Percentiles rank a stretch among this genome's conserved stretches.
phyloP scores from a whole-genome alignment of 2,888 invertebrate species.

The Stenodema calcarata region DNA sequence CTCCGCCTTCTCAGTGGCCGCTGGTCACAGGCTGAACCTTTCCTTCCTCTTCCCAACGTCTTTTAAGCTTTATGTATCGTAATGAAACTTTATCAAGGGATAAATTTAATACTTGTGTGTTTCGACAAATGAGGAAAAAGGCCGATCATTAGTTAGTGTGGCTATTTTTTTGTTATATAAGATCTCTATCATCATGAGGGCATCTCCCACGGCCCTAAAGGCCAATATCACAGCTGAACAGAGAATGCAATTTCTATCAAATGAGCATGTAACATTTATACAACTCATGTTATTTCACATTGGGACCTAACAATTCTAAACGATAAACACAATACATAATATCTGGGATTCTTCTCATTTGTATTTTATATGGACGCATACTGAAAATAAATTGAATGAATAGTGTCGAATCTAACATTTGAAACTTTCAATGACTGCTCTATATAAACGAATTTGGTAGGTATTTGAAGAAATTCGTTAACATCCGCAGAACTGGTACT shows the following conservation, averaged over 20 bases:
- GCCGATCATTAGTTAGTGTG: neutral
- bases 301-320: too few species aligned
- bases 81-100: neutral
- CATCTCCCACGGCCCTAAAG: neutral
- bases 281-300: too few species aligned
- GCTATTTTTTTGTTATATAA: neutral
- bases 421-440: too few species aligned
- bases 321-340: too few species aligned
- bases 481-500: too few species aligned
- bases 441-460: too few species aligned
- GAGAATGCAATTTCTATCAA: neutral
- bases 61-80: neutral
- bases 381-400: too few species aligned
- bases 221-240: neutral
- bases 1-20: constrained; percentile 31
- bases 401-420: too few species aligned
- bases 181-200: neutral
- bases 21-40: constrained; percentile 28
- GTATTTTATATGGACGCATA: too few species aligned
- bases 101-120: neutral
- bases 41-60: neutral
- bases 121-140: neutral
- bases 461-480: too few species aligned
- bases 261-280: too few species aligned
- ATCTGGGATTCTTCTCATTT: too few species aligned